These are phyloP conservation scores for Girardinichthys multiradiatus DNA, from an alignment of 2,113 vertebrate species.

Conservation along the genomic window DNA sequence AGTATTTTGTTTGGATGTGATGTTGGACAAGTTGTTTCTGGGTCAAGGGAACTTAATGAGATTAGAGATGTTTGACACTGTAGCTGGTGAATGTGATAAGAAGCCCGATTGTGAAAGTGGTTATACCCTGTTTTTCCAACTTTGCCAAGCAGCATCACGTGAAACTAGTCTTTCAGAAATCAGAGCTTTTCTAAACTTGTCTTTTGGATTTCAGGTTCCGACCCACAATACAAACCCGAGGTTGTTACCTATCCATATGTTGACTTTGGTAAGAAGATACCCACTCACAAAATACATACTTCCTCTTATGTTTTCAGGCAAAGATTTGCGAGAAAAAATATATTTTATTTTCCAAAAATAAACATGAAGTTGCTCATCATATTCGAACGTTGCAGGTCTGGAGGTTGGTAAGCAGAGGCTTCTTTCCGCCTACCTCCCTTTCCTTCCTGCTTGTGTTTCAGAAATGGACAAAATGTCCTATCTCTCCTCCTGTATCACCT, in stretches of 20 bases:
- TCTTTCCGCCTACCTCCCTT: conserved; percentile 87
- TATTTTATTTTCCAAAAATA: background rate
- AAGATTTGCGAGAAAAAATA: background rate
- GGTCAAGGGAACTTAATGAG: conserved; percentile 50
- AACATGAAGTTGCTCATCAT: background rate
- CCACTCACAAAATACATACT: background rate
- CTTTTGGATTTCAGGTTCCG: conserved; percentile 63
- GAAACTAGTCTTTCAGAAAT: background rate
- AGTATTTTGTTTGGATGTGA: conserved; percentile 25
- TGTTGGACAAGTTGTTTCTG: conserved; percentile 32
- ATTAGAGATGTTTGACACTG: conserved; percentile 31
- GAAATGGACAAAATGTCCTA: conserved; percentile 88
- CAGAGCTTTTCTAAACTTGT: background rate
- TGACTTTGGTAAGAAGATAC: conserved; percentile 87
- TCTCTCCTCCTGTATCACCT: conserved; percentile 90
- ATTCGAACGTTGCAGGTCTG: conserved; percentile 73
- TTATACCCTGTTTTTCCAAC: background rate
- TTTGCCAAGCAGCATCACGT: background rate
- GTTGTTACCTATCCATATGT: conserved; percentile 87
- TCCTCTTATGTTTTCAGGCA: background rate
- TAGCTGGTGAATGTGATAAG: conserved; percentile 23
- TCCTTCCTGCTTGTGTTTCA: conserved; percentile 86
- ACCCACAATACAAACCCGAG: conserved; percentile 83
- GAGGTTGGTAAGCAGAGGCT: conserved; percentile 93
- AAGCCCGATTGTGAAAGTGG: conserved; percentile 8